phyloP scores from a whole-genome alignment of 2,797 vertebrate species.

The Coendou prehensilis region DNA sequence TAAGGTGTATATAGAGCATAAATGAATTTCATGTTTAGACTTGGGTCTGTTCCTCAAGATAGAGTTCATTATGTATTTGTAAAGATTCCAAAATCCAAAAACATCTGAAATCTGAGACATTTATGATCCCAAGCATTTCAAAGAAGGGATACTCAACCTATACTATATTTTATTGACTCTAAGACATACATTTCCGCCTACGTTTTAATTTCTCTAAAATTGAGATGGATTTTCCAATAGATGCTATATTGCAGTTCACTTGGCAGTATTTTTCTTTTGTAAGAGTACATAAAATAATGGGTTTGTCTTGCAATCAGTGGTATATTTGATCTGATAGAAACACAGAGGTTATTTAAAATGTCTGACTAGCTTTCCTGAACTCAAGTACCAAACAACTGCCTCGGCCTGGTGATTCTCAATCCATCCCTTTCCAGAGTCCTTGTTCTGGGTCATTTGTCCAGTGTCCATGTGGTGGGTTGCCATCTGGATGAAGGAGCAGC shows the following conservation, averaged over 20 bases:
- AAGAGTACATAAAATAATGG: neutral
- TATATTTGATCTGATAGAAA: conserved; percentile 23
- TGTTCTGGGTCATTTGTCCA: neutral
- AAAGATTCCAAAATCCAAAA: neutral
- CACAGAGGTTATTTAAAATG: neutral
- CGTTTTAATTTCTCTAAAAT: neutral
- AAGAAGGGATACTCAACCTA: neutral
- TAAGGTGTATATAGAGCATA: neutral
- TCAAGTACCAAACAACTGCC: neutral
- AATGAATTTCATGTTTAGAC: neutral
- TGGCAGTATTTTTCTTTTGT: conserved; percentile 30
- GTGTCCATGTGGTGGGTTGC: neutral
- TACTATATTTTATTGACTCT: neutral
- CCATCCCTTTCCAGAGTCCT: neutral
- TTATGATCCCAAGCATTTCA: neutral
- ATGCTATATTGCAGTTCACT: neutral
- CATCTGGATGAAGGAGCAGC: neutral
- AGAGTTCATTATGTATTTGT: neutral
- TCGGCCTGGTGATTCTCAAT: neutral
- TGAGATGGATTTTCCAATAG: neutral
- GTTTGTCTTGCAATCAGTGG: neutral
- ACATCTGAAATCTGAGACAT: neutral
- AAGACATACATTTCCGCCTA: neutral
- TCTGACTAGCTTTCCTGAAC: neutral
- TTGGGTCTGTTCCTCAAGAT: neutral